Conservation (phyloP, 2,888 invertebrate species). For the Acronicta aceris region DNA sequence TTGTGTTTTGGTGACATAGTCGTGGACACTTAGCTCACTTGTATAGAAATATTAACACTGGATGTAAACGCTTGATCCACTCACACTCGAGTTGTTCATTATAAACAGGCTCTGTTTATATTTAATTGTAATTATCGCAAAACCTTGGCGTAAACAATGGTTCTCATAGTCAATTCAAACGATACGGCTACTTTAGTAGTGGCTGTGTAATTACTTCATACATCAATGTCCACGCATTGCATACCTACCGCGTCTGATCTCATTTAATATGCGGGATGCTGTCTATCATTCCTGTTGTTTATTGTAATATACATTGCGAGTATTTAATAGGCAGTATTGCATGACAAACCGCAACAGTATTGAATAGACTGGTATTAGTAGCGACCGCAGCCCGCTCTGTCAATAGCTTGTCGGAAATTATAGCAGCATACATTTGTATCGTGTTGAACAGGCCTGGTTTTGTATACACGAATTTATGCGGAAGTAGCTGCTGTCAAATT, state of each 20-base stretch:
- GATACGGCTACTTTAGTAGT: constrained; percentile 23
- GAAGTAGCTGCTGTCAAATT: constrained; percentile 8
- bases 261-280: constrained; percentile 35
- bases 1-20: constrained; percentile 42
- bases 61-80: constrained; percentile 21
- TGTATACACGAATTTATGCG: constrained; percentile 1
- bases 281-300: constrained; percentile 26
- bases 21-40: constrained; percentile 27
- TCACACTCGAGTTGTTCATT: constrained; percentile 9
- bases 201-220: constrained; percentile 30
- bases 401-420: constrained; percentile 22
- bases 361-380: constrained; percentile 14
- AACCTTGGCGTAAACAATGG: constrained; percentile 46
- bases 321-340: constrained; percentile 31
- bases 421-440: constrained; percentile 9
- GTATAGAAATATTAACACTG: constrained; percentile 27
- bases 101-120: constrained; percentile 21
- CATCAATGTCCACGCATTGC: constrained; percentile 19
- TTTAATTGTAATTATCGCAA: constrained; percentile 31
- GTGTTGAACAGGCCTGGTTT: constrained; percentile 4
- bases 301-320: constrained; percentile 17
- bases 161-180: constrained; percentile 14
- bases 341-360: constrained; percentile 46
- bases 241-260: constrained; percentile 22
- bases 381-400: constrained; percentile 32